Percentiles rank a stretch among this genome's conserved stretches.
phyloP scores from a whole-genome alignment of 2,888 invertebrate genomes.

The Ophioninae sp. region DNA sequence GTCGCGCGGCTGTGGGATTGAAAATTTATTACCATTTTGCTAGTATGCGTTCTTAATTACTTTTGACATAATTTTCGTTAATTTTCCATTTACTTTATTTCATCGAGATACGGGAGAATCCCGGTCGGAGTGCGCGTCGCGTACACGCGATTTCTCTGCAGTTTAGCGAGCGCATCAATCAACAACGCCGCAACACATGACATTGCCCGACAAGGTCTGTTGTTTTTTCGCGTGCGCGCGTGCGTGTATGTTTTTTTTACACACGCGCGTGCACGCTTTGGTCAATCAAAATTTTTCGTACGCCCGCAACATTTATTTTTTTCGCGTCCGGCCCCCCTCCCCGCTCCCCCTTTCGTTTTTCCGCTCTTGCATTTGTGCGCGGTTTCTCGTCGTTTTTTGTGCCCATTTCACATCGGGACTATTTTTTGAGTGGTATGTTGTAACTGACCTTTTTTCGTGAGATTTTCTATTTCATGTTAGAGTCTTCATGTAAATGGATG shows the following conservation, averaged over 20 bases:
- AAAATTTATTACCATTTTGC: constrained; percentile 38
- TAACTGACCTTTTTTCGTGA: not conserved
- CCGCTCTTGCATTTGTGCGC: not conserved
- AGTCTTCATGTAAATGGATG: not conserved
- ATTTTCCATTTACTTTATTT: not conserved
- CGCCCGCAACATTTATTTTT: not conserved
- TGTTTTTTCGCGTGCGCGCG: not conserved
- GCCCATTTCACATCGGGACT: not conserved
- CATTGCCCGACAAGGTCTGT: constrained; percentile 58
- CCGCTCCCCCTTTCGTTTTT: not conserved
- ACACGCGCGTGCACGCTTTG: not conserved
- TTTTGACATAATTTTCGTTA: not conserved
- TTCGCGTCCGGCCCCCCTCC: not conserved
- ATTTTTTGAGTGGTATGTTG: not conserved
- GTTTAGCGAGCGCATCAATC: constrained; percentile 19
- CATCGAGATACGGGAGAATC: not conserved
- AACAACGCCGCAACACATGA: constrained; percentile 53
- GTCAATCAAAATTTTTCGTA: constrained; percentile 12
- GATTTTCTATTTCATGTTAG: not conserved
- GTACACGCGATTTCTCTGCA: not conserved
- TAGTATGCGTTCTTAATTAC: constrained; percentile 29
- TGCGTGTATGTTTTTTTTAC: constrained; percentile 11
- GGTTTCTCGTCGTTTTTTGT: not conserved
- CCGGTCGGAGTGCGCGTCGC: not conserved
- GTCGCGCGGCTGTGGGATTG: not conserved